A percentile compares a stretch with the other conserved stretches of the same genome.
These are phyloP conservation scores for Chironomus tentans DNA, from an alignment of 2,888 invertebrate species.

Conservation along the genomic window DNA sequence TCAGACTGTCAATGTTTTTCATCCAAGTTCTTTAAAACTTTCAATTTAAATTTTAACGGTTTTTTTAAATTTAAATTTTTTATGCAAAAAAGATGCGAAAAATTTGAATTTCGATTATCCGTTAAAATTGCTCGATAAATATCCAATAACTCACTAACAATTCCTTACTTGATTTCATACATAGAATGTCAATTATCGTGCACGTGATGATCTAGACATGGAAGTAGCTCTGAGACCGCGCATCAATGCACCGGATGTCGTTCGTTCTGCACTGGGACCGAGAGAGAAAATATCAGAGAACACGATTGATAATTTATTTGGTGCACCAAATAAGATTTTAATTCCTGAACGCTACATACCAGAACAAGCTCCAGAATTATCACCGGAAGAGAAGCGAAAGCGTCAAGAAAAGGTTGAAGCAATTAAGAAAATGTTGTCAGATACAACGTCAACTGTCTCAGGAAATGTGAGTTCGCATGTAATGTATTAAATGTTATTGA, in stretches of 20 bases:
- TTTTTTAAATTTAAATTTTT: no score
- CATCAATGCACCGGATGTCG: conserved; percentile 76
- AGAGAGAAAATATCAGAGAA: conserved; percentile 49
- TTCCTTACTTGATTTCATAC: background rate
- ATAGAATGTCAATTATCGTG: conserved; percentile 49
- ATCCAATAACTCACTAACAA: background rate
- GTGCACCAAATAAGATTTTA: conserved; percentile 80
- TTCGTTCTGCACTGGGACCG: conserved; percentile 64
- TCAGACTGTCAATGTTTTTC: no score
- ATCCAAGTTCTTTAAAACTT: no score
- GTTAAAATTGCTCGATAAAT: background rate
- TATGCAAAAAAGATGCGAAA: background rate
- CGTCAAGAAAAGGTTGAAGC: conserved; percentile 81
- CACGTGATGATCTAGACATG: conserved; percentile 79
- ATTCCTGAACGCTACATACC: conserved; percentile 90
- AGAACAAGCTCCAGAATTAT: conserved; percentile 75
- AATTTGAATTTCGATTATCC: background rate
- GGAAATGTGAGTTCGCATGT: conserved; percentile 36
- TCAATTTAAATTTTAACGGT: no score
- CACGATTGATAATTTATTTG: conserved; percentile 77
- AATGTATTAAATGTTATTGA: background rate
- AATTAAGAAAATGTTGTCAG: conserved; percentile 82
- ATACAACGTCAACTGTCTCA: conserved; percentile 48
- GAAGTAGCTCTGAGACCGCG: conserved; percentile 68
- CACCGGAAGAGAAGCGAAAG: conserved; percentile 75